Conservation (phyloP, 2,113 vertebrate genomes). For the Laterallus jamaicensis region DNA sequence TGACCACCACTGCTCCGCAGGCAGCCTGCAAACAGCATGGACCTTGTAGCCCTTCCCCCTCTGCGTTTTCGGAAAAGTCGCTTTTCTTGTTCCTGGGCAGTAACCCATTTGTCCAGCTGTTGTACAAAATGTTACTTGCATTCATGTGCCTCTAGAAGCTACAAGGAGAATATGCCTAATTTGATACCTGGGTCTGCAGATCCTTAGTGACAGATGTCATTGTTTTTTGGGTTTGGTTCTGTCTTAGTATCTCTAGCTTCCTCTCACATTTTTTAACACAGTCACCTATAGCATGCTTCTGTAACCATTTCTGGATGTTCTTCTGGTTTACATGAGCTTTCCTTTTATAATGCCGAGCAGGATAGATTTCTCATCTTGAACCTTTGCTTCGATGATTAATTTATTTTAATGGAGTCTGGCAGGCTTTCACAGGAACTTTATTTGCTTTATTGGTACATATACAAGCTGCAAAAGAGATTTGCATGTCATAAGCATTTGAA, state of each 20-base stretch:
- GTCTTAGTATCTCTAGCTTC: background rate
- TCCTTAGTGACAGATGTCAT: background rate
- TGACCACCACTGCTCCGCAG: background rate
- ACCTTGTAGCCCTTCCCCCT: background rate
- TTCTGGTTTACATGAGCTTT: background rate
- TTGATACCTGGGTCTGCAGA: background rate
- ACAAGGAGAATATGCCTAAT: background rate
- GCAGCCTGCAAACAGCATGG: background rate
- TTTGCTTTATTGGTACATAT: slow-evolving; percentile 33
- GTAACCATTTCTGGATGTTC: background rate
- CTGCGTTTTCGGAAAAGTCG: background rate
- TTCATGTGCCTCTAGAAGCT: background rate
- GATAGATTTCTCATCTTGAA: slow-evolving; percentile 8
- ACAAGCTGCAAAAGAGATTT: slow-evolving; percentile 21
- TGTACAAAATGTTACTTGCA: background rate
- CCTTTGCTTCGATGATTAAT: slow-evolving; percentile 20
- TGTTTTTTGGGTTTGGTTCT: background rate
- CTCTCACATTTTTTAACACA: background rate
- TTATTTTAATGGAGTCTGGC: slow-evolving; percentile 43
- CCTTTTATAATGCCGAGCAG: background rate
- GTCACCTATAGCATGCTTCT: background rate
- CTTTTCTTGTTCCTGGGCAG: background rate
- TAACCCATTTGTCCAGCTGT: background rate
- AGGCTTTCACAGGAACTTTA: slow-evolving; percentile 34
- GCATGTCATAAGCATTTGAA: slow-evolving; percentile 11